Evolutionary conservation across 2,797 vertebrate species (phyloP).

Genomic region (Hyperoplus immaculatus): DNA sequence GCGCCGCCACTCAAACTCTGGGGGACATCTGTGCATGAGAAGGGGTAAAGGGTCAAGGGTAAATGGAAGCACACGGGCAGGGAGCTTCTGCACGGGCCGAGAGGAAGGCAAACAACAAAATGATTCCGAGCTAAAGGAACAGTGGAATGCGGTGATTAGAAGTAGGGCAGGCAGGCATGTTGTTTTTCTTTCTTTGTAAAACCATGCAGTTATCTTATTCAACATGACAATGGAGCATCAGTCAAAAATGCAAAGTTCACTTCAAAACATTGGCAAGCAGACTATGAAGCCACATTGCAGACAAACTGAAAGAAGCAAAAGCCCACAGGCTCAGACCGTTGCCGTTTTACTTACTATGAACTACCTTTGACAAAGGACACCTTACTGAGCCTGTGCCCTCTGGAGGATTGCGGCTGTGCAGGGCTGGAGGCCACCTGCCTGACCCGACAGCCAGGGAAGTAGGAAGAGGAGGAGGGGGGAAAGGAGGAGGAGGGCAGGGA

Average conservation of each 20-base stretch:
- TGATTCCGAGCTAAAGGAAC: constrained; percentile 31
- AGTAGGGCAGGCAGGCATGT: constrained; percentile 60
- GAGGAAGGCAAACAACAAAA: constrained; percentile 49
- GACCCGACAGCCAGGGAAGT: constrained; percentile 68
- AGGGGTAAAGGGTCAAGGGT: constrained; percentile 75
- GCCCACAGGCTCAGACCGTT: constrained; percentile 57
- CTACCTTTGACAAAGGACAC: constrained; percentile 83
- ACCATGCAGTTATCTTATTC: constrained; percentile 81
- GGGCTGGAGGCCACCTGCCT: constrained; percentile 81
- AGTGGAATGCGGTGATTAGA: constrained; percentile 45
- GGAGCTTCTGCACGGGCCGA: constrained; percentile 54
- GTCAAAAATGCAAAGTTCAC: constrained; percentile 63
- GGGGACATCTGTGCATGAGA: constrained; percentile 79
- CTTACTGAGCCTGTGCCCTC: constrained; percentile 84
- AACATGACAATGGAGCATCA: constrained; percentile 46
- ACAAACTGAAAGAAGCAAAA: constrained; percentile 59
- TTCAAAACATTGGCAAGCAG: constrained; percentile 72
- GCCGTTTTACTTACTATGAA: constrained; percentile 86
- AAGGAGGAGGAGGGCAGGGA: constrained; percentile 70
- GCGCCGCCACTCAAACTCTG: constrained; percentile 75
- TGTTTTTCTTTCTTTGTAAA: constrained; percentile 45
- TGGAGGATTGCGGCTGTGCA: constrained; percentile 77
- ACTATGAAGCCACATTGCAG: constrained; percentile 56
- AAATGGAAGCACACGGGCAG: constrained; percentile 66
- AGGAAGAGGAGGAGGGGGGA: constrained; percentile 48